Base-by-base conservation (phyloP, 2,888 invertebrate species). In the Caenorhabditis becei region DNA sequence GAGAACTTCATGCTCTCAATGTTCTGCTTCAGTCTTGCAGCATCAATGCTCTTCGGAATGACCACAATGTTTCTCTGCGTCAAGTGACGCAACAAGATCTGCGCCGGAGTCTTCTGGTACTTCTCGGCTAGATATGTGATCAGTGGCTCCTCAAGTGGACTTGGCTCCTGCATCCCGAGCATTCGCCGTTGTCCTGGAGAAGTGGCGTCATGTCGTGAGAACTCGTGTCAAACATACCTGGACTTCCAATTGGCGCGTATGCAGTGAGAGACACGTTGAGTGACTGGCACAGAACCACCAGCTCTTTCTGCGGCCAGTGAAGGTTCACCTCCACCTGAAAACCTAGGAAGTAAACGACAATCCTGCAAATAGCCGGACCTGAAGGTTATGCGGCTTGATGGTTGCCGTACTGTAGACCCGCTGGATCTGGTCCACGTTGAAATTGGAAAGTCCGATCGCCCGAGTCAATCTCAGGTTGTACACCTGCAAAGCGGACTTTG, bases 241-340 rank as follows among this genome's bases (percentile, higher is more conserved):
- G 61, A 10, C 61, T 62, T 23, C 71, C 88, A 47, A 89, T 37
- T 4, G 88, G 85, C 8, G 85, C 88, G 58, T 83, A 89, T 4
- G 89, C 87, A 0, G 87, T 88, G 16, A 89, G 77, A 11, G 69
- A 70, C 2, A 96, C 94, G 24, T 93, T 93, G 32, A 94, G 92
- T 26, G 93, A 91, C 62, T 93, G 93, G 85, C 95, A 94, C 70
- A 93, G 94, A 0, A 94, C 92, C 2, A 89, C 66, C 77, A 95
- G 91, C 23, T 93, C 93, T 28, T 93, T 91, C 91, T 95, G 95
- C 91, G 95, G 95, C 88, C 95, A 94, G 86, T 95, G 94, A 26
- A 94, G 93, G 89, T 96, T 95, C 32, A 95, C 92, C 91, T 96
- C 96, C 65, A 96, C 93, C 93, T 94, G 81, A 32, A 86, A 69